Conservation (phyloP, 2,113 vertebrate species). For the Clarias batrachus region DNA sequence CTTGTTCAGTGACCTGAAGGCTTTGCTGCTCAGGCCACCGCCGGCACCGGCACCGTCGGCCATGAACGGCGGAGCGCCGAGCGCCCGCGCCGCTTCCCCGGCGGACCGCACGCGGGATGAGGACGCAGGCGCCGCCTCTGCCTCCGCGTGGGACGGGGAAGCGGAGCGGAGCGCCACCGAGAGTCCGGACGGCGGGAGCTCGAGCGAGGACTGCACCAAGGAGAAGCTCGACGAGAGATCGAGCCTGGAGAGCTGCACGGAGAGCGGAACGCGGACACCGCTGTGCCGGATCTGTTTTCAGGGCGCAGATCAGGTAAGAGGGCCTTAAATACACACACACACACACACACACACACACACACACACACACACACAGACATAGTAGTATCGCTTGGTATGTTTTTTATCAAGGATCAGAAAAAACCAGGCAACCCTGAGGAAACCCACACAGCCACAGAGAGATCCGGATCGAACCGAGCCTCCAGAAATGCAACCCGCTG, state of each 20-base stretch:
- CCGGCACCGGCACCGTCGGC: slow-evolving; percentile 67
- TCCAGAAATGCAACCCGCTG: background rate
- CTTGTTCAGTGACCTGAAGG: slow-evolving; percentile 87
- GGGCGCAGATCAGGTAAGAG: slow-evolving; percentile 85
- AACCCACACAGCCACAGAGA: background rate
- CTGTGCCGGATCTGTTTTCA: slow-evolving; percentile 90
- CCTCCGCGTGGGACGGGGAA: background rate
- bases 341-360: background rate
- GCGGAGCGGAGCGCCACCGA: slow-evolving; percentile 63
- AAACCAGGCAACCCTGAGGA: background rate
- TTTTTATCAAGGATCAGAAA: background rate
- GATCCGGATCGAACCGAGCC: background rate
- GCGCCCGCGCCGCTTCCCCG: slow-evolving; percentile 65
- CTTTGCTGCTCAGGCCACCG: slow-evolving; percentile 80
- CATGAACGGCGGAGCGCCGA: slow-evolving; percentile 74
- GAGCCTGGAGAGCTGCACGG: slow-evolving; percentile 81
- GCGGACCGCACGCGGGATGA: slow-evolving; percentile 62
- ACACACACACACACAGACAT: background rate
- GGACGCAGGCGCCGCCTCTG: background rate
- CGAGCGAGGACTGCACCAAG: slow-evolving; percentile 80
- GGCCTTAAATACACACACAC: background rate
- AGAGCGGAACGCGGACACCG: slow-evolving; percentile 84
- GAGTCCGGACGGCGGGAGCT: slow-evolving; percentile 75
- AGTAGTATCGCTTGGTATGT: background rate
- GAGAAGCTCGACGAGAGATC: slow-evolving; percentile 79